These are phyloP conservation scores for Oryctolagus cuniculus DNA, from an alignment of 2,113 vertebrate genomes.

Conservation along the genomic window mOryCun1.1 NC_091436.1:11136001-11136500, in stretches of 20 bases:
- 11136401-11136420: conserved; percentile 80
- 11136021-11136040: conserved; percentile 66
- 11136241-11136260: conserved; percentile 38
- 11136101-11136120: conserved; percentile 24
- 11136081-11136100: conserved; percentile 25
- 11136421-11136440: conserved; percentile 83
- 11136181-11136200: conserved; percentile 75
- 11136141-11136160: conserved; percentile 35
- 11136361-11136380: conserved; percentile 82
- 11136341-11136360: conserved; percentile 88
- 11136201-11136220: conserved; percentile 75
- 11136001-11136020: conserved; percentile 71
- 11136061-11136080: conserved; percentile 10
- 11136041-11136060: conserved; percentile 60
- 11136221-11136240: conserved; percentile 80
- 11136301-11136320: conserved; percentile 86
- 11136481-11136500: conserved; percentile 74
- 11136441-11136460: conserved; percentile 81
- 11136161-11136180: conserved; percentile 51
- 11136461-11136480: conserved; percentile 79
- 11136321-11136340: conserved; percentile 86
- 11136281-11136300: conserved; percentile 82
- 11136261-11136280: conserved; percentile 77
- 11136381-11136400: conserved; percentile 80
- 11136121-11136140: background rate